These are phyloP conservation scores for Hypocryptadius cinnamomeus DNA, from an alignment of 2,113 vertebrate genomes.

Conservation along the genomic window DNA sequence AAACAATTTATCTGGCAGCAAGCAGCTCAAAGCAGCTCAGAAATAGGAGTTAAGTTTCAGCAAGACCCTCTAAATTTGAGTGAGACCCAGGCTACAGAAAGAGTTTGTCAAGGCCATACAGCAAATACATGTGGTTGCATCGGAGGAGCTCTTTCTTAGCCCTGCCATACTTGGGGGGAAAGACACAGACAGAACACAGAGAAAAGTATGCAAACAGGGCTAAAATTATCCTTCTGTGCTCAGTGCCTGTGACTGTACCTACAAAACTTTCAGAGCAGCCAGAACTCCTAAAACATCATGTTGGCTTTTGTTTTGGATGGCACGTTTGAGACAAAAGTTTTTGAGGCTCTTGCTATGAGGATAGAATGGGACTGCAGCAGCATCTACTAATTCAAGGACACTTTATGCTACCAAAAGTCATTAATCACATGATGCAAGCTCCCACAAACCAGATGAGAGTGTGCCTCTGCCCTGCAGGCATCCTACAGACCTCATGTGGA, in stretches of 20 bases:
- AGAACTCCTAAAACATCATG: not conserved
- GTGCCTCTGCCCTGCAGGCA: not conserved
- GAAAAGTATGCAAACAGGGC: not conserved
- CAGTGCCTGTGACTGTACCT: not conserved
- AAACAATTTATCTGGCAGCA: not conserved
- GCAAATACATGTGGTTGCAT: not conserved
- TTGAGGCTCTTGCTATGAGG: not conserved
- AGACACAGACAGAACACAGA: not conserved
- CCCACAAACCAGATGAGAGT: not conserved
- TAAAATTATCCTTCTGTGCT: not conserved
- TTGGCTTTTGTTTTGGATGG: not conserved
- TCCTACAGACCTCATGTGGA: not conserved
- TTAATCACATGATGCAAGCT: not conserved
- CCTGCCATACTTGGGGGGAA: not conserved
- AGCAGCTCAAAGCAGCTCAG: not conserved
- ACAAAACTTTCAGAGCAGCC: not conserved
- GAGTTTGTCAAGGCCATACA: not conserved
- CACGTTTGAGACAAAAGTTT: not conserved
- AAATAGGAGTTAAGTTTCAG: not conserved
- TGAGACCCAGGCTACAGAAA: not conserved
- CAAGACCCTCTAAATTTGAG: not conserved
- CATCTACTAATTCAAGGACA: not conserved
- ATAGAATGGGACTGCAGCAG: not conserved
- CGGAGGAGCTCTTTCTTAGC: not conserved
- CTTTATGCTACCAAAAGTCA: not conserved